Base-by-base conservation (phyloP, 1,140 invertebrate genomes). In the Drosophila lacteicornis region DNA sequence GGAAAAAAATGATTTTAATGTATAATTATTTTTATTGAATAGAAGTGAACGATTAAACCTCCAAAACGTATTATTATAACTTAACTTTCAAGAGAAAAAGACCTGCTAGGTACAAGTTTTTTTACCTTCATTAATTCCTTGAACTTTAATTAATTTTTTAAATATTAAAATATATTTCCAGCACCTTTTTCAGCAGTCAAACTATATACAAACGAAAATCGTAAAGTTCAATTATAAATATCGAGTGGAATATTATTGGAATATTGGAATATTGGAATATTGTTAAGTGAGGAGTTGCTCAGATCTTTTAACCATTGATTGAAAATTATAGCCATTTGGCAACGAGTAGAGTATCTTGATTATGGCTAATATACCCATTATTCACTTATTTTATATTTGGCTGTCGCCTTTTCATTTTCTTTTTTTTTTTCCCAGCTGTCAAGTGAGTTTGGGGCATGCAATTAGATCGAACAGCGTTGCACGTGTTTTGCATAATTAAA, bases 401-500 rank as follows among this genome's bases (percentile, higher is more conserved):
- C 36, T 55, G 22, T 68, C 22, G 15, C 15, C 5, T 38, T 57
- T 17, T 25, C 12, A 15, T 40, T 40, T 9, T 17, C 15, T 36
- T 36, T 45, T 49, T 19, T 19, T 19, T 68, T 45, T 46, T 43
- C 36, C 65, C n/a, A 17, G 42, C 61, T 80, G 80, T 82, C 79
- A 67, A 68, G 62, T 73, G 50, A 65, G 66, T 50, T 65, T 49
- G 79, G 80, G 75, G 55, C 84, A 65, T 77, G 80, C 84, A 87
- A 88, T 88, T 88, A 75, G 84, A 88, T 88, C 79, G 84, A 77
- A 80, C 68, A 75, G 84, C 65, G 55, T 59, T 77, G 78, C 84
- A 84, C 84, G 84, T 88, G 84, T 84, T 90, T 78, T 75, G 81
- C 80, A 90, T 88, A 88, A 90, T 88, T 88, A 83, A 73, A 66